phyloP scores from a whole-genome alignment of 1,140 invertebrate genomes.

The Hylyphantes graminicola region DNA sequence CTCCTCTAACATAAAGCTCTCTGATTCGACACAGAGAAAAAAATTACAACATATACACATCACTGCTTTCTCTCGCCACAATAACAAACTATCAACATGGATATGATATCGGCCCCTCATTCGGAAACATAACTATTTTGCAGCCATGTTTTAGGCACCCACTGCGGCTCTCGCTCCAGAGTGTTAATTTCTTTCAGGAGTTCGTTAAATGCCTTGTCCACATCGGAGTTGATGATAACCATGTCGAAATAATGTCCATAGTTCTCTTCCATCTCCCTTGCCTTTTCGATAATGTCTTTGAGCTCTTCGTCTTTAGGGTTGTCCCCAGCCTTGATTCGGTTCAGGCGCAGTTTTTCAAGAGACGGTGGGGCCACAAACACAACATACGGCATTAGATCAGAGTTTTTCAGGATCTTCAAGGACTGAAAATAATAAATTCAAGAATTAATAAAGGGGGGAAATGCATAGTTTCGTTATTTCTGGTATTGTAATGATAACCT shows the following conservation, averaged over 20 bases:
- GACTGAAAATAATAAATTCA: slow-evolving; percentile 46
- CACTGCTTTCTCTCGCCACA: slow-evolving; percentile 7
- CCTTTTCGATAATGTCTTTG: slow-evolving; percentile 70
- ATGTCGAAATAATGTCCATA: slow-evolving; percentile 72
- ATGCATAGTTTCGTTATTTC: too few relatives aligned
- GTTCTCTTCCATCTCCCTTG: slow-evolving; percentile 70
- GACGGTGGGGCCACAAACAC: slow-evolving; percentile 72
- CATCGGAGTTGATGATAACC: slow-evolving; percentile 70
- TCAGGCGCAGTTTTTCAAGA: slow-evolving; percentile 67
- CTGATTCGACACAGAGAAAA: neutral
- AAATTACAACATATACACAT: slow-evolving; percentile 34
- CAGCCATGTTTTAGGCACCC: slow-evolving; percentile 71
- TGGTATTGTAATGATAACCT: too few relatives aligned
- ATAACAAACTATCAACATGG: neutral
- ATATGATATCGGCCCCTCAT: too few relatives aligned
- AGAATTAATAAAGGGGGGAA: too few relatives aligned
- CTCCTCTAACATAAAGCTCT: too few relatives aligned
- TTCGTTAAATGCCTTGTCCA: slow-evolving; percentile 70
- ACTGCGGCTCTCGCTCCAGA: slow-evolving; percentile 72
- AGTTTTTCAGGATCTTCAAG: slow-evolving; percentile 87
- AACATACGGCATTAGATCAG: slow-evolving; percentile 72
- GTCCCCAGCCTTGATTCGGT: slow-evolving; percentile 66
- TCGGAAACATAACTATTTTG: slow-evolving; percentile 25
- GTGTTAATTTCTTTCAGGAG: slow-evolving; percentile 70
- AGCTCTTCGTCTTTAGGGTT: slow-evolving; percentile 67